Conservation (phyloP, 2,113 vertebrate species). For the Etheostoma cragini region DNA sequence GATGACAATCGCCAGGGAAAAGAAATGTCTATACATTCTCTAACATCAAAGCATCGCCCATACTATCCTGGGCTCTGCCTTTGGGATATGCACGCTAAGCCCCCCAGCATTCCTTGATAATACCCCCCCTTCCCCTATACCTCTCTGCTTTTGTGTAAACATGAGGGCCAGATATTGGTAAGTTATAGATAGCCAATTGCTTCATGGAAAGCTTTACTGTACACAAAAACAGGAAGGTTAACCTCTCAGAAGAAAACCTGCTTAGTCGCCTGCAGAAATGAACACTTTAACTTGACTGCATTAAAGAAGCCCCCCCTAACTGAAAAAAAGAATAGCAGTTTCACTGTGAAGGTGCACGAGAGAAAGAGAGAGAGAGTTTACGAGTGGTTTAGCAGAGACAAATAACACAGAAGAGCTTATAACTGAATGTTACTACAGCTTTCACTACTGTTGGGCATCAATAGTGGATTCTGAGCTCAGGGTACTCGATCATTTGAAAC, state of each 20-base stretch:
- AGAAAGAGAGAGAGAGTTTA: too few species aligned
- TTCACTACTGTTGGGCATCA: too few species aligned
- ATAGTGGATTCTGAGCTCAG: too few species aligned
- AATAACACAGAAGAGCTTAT: too few species aligned
- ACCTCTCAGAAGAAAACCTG: neutral
- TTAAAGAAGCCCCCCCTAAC: neutral
- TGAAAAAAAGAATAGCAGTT: too few species aligned
- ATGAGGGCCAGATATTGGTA: constrained; percentile 24
- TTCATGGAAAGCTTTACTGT: constrained; percentile 42
- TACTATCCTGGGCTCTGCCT: constrained; percentile 40
- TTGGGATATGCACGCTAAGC: constrained; percentile 49
- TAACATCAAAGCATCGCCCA: constrained; percentile 66
- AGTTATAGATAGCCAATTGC: constrained; percentile 37
- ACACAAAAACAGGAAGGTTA: constrained; percentile 12
- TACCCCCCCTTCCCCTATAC: neutral
- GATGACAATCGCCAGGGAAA: constrained; percentile 61
- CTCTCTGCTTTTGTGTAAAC: constrained; percentile 30
- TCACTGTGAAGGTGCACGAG: too few species aligned
- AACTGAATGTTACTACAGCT: too few species aligned
- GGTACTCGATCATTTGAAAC: neutral
- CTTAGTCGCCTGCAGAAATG: neutral
- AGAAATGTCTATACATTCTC: constrained; percentile 53
- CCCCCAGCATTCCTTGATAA: constrained; percentile 43
- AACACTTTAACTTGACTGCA: neutral
- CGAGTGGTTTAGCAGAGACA: too few species aligned